phyloP scores from a whole-genome alignment of 2,113 vertebrate species.

The Marmota flaviventris region DNA sequence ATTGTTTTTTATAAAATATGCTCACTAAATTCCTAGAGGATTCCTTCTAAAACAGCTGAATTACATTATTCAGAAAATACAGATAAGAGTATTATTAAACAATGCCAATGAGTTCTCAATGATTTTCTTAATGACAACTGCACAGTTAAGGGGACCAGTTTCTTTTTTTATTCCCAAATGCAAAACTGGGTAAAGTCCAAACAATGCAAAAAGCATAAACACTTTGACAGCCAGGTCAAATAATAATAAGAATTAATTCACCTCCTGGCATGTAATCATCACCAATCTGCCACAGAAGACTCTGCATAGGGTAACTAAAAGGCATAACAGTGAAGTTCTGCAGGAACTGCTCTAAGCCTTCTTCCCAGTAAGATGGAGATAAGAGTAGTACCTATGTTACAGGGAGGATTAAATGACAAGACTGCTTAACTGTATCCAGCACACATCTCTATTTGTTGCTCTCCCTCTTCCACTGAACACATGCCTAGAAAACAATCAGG shows the following conservation, averaged over 20 bases:
- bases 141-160: neutral
- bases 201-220: neutral
- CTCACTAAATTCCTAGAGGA: neutral
- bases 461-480: neutral
- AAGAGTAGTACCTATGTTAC: neutral
- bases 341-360: neutral
- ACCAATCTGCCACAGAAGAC: neutral
- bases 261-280: neutral
- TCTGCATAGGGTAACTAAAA: neutral
- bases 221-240: constrained; percentile 13
- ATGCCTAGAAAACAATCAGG: neutral
- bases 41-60: constrained; percentile 40
- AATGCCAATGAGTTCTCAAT: constrained; percentile 11
- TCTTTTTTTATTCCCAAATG: neutral
- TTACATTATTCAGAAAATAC: constrained; percentile 6
- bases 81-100: constrained; percentile 41
- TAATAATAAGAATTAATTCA: neutral
- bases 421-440: neutral
- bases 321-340: neutral
- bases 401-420: neutral
- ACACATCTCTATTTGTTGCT: neutral
- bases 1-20: no score
- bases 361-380: neutral
- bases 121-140: constrained; percentile 48
- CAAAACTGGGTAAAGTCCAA: neutral